Conservation (phyloP, 1,140 invertebrate genomes). For the Thalassaphorura encarpata region DNA sequence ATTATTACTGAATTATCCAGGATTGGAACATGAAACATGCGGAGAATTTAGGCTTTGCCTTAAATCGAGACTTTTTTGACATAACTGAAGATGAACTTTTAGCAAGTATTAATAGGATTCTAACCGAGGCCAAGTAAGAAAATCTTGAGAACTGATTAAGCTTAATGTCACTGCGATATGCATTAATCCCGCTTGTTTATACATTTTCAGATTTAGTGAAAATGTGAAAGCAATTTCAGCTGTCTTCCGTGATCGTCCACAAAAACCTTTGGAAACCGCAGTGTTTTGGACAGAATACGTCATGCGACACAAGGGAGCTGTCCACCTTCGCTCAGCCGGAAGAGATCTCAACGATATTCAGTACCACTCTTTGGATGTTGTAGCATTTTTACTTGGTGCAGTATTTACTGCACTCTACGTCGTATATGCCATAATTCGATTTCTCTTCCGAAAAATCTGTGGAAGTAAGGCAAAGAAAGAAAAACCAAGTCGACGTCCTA, state of each 20-base stretch:
- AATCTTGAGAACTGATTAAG: too few species aligned
- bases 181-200: too few species aligned
- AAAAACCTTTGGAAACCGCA: slow-evolving; percentile 49
- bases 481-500: too few species aligned
- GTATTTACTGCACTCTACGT: background rate
- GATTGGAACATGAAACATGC: slow-evolving; percentile 33
- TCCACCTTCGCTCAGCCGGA: slow-evolving; percentile 4
- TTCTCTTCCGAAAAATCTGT: background rate
- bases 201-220: slow-evolving; percentile 42
- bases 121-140: slow-evolving; percentile 17
- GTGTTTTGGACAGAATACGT: slow-evolving; percentile 61
- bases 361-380: slow-evolving; percentile 13
- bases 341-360: slow-evolving; percentile 4
- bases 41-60: slow-evolving; percentile 31
- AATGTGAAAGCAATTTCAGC: slow-evolving; percentile 44
- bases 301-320: slow-evolving; percentile 43
- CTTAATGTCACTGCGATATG: too few species aligned
- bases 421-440: background rate
- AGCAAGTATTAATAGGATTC: slow-evolving; percentile 25
- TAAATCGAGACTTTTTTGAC: slow-evolving; percentile 25
- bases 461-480: too few species aligned
- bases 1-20: too few species aligned
- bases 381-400: background rate
- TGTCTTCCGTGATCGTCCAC: slow-evolving; percentile 51
- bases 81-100: slow-evolving; percentile 29